Conservation (phyloP, 2,888 invertebrate species). For the Willowsia nigromaculata region DNA sequence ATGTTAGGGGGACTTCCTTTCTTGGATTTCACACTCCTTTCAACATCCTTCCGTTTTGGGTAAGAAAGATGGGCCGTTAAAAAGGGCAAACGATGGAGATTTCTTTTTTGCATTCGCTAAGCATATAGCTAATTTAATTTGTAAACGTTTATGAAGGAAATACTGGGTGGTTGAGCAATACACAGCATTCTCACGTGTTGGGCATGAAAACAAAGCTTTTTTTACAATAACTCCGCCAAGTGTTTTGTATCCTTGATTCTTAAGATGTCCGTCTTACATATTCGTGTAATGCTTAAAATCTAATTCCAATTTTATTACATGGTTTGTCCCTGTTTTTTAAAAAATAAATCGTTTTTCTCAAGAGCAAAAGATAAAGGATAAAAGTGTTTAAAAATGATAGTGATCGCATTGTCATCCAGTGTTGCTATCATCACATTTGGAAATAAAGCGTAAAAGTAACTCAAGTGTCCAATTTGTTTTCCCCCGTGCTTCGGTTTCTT, state of each 20-base stretch:
- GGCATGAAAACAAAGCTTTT: too few relatives aligned
- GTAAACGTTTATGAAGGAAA: not conserved
- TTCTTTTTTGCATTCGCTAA: not conserved
- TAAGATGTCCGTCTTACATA: too few relatives aligned
- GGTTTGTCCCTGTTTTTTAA: not conserved
- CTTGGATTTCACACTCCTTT: not conserved
- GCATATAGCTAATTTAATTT: not conserved
- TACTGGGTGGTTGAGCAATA: not conserved
- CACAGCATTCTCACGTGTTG: too few relatives aligned
- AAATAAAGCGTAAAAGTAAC: not conserved
- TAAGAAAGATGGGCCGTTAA: not conserved
- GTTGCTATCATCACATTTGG: not conserved
- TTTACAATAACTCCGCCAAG: too few relatives aligned
- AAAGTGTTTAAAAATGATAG: not conserved
- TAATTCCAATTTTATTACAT: not conserved
- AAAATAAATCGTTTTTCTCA: not conserved
- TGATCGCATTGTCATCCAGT: not conserved
- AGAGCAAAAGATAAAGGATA: not conserved
- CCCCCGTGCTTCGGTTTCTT: not conserved
- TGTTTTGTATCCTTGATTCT: too few relatives aligned
- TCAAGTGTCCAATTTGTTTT: conserved; percentile 5
- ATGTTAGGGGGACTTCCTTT: not conserved
- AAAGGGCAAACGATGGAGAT: not conserved
- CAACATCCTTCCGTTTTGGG: not conserved
- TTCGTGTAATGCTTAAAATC: not conserved